A percentile compares a stretch with the other conserved stretches of the same genome.
phyloP scores from a whole-genome alignment of 2,113 vertebrate genomes.

The Anoura caudifer region DNA sequence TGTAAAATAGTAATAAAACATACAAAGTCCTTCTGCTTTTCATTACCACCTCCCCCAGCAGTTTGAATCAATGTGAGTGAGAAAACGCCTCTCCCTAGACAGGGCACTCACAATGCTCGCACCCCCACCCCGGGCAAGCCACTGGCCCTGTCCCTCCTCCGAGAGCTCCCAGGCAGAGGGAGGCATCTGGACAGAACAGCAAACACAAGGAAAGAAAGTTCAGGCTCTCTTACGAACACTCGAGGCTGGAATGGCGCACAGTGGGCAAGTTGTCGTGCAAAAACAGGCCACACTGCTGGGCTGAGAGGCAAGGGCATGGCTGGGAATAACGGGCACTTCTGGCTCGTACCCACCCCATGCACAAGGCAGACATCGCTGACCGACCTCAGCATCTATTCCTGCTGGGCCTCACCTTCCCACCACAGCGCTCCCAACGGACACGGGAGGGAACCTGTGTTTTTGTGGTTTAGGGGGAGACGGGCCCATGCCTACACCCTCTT shows the following conservation, averaged over 20 bases:
- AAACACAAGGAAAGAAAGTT: neutral
- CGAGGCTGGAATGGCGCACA: neutral
- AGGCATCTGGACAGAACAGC: neutral
- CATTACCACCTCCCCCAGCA: neutral
- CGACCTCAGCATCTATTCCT: neutral
- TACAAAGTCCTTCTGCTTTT: neutral
- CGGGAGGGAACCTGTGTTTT: neutral
- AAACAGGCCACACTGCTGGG: neutral
- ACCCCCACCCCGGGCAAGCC: too few relatives aligned
- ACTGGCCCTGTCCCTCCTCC: neutral
- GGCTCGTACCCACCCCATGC: neutral
- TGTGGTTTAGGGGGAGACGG: neutral
- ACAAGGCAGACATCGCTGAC: neutral
- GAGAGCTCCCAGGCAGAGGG: neutral
- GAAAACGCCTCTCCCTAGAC: neutral
- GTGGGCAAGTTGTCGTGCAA: too few relatives aligned
- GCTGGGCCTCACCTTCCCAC: neutral
- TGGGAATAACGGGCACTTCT: neutral
- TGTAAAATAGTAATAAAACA: neutral
- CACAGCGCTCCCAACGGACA: fast-evolving
- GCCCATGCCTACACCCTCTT: neutral
- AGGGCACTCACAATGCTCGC: too few relatives aligned
- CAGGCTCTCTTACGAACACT: neutral
- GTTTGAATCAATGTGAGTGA: neutral
- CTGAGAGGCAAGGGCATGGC: neutral